Conservation (phyloP, 2,797 vertebrate genomes). For the Melanotaenia boesemani region DNA sequence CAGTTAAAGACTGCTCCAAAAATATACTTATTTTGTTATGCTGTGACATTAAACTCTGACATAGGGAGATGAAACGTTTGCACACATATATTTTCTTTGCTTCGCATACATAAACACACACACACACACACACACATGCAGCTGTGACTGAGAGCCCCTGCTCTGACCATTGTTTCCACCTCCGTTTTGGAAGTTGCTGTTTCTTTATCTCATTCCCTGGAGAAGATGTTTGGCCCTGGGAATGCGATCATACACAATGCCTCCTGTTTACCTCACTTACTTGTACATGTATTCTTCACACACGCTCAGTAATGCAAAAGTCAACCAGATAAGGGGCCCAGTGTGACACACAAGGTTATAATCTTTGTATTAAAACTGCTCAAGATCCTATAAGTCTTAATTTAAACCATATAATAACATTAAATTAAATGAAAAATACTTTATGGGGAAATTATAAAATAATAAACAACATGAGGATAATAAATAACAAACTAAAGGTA, state of each 20-base stretch:
- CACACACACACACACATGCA: constrained; percentile 30
- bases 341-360: constrained; percentile 30
- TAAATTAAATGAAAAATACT: not conserved
- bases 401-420: constrained; percentile 9
- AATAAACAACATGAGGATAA: not conserved
- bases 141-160: constrained; percentile 46
- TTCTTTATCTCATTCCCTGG: constrained; percentile 75
- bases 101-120: not conserved
- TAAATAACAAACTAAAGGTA: not conserved
- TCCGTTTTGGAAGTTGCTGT: constrained; percentile 68
- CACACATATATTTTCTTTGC: not conserved
- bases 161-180: constrained; percentile 73
- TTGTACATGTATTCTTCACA: constrained; percentile 35
- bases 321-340: constrained; percentile 36
- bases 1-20: not conserved
- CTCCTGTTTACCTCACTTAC: constrained; percentile 77
- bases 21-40: not conserved
- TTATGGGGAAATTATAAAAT: not conserved
- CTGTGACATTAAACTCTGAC: not conserved
- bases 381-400: not conserved
- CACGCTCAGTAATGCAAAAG: constrained; percentile 30
- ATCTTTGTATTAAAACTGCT: constrained; percentile 31
- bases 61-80: not conserved
- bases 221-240: constrained; percentile 69
- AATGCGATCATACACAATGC: constrained; percentile 70